Evolutionary conservation across 2,797 vertebrate genomes (phyloP).

Genomic region (Okamejei kenojei): DNA sequence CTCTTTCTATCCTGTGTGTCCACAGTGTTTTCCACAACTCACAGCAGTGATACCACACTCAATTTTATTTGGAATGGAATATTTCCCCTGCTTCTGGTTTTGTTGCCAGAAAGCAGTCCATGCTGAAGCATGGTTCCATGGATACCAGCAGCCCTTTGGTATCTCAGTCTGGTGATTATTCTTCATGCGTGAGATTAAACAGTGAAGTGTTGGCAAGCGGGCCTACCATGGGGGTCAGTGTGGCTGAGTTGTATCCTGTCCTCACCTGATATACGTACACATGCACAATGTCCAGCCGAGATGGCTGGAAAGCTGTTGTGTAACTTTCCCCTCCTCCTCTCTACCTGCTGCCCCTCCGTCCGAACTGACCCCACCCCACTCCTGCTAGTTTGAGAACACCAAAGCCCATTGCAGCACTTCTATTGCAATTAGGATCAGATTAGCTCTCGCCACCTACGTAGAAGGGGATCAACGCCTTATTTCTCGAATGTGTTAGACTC

Average conservation of each 20-base stretch:
- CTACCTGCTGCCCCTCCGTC: no score
- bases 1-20: neutral
- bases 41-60: neutral
- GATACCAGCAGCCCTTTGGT: neutral
- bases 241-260: neutral
- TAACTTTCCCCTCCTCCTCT: neutral
- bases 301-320: neutral
- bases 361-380: no score
- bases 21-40: neutral
- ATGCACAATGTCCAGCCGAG: neutral
- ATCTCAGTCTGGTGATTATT: neutral
- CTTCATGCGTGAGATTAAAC: conserved; percentile 7
- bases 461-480: neutral
- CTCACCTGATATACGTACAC: neutral
- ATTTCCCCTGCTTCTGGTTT: neutral
- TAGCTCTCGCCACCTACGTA: neutral
- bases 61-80: neutral
- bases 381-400: neutral
- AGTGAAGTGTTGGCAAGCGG: neutral
- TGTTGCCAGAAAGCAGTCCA: neutral
- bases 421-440: neutral
- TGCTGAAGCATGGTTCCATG: neutral
- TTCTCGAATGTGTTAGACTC: neutral
- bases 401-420: neutral
- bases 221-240: neutral